These are phyloP conservation scores for Antennarius maculatus DNA, from an alignment of 2,797 vertebrate genomes.

Conservation along the genomic window DNA sequence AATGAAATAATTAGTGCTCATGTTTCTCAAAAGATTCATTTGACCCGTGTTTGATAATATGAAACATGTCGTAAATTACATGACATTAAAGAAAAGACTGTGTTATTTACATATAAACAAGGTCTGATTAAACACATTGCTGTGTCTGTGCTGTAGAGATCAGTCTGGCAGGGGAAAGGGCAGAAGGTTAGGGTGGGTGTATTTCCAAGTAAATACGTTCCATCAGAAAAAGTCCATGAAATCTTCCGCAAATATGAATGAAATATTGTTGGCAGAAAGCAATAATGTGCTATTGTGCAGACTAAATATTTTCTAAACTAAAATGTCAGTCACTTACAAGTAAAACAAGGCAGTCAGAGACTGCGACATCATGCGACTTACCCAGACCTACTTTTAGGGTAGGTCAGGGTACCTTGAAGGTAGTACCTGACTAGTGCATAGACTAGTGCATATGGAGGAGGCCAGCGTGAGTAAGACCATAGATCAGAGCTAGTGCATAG, in stretches of 20 bases:
- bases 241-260: neutral
- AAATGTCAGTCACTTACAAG: neutral
- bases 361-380: too few relatives aligned
- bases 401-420: too few relatives aligned
- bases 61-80: conserved; percentile 20
- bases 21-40: neutral
- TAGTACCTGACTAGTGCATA: too few relatives aligned
- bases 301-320: neutral
- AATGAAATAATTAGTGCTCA: neutral
- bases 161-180: conserved; percentile 5
- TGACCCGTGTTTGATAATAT: neutral
- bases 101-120: neutral
- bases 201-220: conserved; percentile 24
- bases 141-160: conserved; percentile 28
- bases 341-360: too few relatives aligned
- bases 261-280: neutral
- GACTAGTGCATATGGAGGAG: too few relatives aligned
- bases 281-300: neutral
- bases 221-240: neutral
- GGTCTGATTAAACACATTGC: conserved; percentile 6
- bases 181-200: conserved; percentile 8
- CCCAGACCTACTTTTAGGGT: too few relatives aligned
- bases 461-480: too few relatives aligned
- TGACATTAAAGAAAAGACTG: conserved; percentile 34
- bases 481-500: too few relatives aligned